These are phyloP conservation scores for Drosophila fungiperda DNA, from an alignment of 2,888 invertebrate species.

Conservation along the genomic window DNA sequence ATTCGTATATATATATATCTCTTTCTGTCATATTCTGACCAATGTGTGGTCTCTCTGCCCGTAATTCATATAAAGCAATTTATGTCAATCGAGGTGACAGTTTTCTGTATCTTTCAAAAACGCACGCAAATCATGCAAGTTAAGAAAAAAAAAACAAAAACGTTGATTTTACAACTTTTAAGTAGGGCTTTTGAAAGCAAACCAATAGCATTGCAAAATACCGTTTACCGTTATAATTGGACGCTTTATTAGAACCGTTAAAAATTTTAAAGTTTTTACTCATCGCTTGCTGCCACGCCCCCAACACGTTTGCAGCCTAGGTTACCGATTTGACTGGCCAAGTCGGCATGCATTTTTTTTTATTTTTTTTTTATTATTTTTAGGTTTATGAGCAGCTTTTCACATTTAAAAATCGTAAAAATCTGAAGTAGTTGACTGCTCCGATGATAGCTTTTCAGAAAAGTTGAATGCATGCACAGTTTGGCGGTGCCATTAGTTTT, in stretches of 20 bases:
- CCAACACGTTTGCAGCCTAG: constrained; percentile 15
- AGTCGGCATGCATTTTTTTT: constrained; percentile 16
- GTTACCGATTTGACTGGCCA: constrained; percentile 19
- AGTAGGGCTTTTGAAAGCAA: constrained; percentile 22
- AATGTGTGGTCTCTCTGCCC: constrained; percentile 63
- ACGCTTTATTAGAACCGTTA: constrained; percentile 36
- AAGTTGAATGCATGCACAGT: constrained; percentile 31
- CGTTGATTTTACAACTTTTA: neutral
- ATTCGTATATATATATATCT: constrained; percentile 11
- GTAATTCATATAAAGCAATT: constrained; percentile 68
- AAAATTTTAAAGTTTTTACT: constrained; percentile 49
- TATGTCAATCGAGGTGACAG: constrained; percentile 68
- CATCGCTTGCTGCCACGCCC: constrained; percentile 38
- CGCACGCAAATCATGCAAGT: constrained; percentile 26
- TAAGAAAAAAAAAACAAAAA: neutral
- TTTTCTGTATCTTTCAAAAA: constrained; percentile 53
- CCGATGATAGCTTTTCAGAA: constrained; percentile 13
- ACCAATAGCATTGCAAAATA: constrained; percentile 25
- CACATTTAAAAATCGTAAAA: constrained; percentile 74
- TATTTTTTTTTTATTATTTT: constrained; percentile 29
- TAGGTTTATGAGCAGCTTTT: constrained; percentile 69
- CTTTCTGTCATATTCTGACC: constrained; percentile 62
- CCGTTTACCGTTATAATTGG: constrained; percentile 51
- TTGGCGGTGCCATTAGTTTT: constrained; percentile 69
- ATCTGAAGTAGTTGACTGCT: constrained; percentile 40